A percentile compares a stretch with the other conserved stretches of the same genome.
Evolutionary conservation across 1,140 invertebrate genomes (phyloP).

Genomic region (Penaeus japonicus): DNA sequence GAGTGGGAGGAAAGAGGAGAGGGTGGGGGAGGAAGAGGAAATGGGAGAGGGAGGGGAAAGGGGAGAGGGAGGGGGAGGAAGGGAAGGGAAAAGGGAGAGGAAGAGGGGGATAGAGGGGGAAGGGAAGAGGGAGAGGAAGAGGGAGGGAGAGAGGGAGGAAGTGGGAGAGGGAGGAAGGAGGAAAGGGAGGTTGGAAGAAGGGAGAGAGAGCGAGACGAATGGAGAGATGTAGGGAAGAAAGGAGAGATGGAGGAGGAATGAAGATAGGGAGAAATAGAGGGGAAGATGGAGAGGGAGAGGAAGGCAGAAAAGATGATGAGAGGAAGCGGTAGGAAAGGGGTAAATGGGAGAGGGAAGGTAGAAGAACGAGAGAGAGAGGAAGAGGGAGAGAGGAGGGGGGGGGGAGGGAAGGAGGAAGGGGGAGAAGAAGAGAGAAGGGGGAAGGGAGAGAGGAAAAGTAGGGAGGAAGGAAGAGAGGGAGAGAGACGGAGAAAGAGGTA

Average conservation of each 20-base stretch:
- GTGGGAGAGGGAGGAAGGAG: neutral
- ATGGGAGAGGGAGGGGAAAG: neutral
- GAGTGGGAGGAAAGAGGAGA: neutral
- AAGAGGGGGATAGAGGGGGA: neutral
- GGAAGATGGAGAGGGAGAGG: neutral
- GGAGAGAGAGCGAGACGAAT: neutral
- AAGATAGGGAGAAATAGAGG: neutral
- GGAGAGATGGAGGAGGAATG: neutral
- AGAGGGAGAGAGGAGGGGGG: neutral
- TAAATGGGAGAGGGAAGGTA: neutral
- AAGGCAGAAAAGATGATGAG: neutral
- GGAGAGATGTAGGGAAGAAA: neutral
- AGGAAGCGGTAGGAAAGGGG: neutral
- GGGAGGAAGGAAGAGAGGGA: neutral
- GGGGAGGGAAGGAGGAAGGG: neutral
- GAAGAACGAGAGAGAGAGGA: neutral
- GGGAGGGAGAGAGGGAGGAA: neutral
- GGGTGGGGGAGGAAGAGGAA: neutral
- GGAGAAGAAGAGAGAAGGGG: neutral
- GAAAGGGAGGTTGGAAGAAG: neutral
- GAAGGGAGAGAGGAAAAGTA: neutral
- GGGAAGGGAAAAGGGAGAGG: neutral
- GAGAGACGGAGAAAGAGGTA: neutral
- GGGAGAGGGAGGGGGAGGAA: neutral
- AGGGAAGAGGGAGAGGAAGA: neutral